Percentiles rank a stretch among this genome's conserved stretches.
These are phyloP conservation scores for Dasypogon diadema DNA, from an alignment of 2,888 invertebrate genomes.

Conservation along the genomic window DNA sequence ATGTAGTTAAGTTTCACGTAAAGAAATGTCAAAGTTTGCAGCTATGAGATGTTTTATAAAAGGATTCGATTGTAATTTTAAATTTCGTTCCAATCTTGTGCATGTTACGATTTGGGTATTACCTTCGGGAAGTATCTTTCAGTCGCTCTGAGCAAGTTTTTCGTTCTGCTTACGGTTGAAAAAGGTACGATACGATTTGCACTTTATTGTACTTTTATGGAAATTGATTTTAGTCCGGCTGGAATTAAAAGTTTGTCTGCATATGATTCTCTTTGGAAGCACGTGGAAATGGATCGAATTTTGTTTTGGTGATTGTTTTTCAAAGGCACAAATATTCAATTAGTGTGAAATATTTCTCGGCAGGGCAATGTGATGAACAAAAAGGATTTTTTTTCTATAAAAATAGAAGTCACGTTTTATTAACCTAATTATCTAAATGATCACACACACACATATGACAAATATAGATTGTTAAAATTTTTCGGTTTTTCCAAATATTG, in stretches of 20 bases:
- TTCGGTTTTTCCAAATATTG: too few species aligned
- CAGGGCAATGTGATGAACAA: too few species aligned
- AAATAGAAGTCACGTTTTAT: too few species aligned
- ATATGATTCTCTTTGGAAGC: too few species aligned
- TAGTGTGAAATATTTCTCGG: too few species aligned
- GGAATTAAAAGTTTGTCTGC: not conserved
- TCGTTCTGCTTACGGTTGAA: slow-evolving; percentile 11
- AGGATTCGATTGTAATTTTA: slow-evolving; percentile 51
- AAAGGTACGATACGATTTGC: slow-evolving; percentile 29
- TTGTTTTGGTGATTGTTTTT: too few species aligned
- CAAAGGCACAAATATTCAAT: too few species aligned
- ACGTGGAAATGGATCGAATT: too few species aligned
- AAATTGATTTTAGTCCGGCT: slow-evolving; percentile 30
- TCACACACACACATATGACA: too few species aligned
- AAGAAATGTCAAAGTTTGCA: slow-evolving; percentile 48
- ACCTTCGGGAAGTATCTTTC: slow-evolving; percentile 21
- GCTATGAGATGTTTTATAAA: slow-evolving; percentile 45
- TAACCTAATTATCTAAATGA: too few species aligned
- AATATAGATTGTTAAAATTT: too few species aligned
- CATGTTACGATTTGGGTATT: slow-evolving; percentile 29
- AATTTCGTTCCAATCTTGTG: slow-evolving; percentile 38
- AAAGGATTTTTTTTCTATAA: too few species aligned
- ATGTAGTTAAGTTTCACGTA: slow-evolving; percentile 44
- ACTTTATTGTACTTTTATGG: slow-evolving; percentile 51
- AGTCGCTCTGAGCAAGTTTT: slow-evolving; percentile 15